Evolutionary conservation across 2,113 vertebrate species (phyloP).

Genomic region (Trematomus loennbergii): DNA sequence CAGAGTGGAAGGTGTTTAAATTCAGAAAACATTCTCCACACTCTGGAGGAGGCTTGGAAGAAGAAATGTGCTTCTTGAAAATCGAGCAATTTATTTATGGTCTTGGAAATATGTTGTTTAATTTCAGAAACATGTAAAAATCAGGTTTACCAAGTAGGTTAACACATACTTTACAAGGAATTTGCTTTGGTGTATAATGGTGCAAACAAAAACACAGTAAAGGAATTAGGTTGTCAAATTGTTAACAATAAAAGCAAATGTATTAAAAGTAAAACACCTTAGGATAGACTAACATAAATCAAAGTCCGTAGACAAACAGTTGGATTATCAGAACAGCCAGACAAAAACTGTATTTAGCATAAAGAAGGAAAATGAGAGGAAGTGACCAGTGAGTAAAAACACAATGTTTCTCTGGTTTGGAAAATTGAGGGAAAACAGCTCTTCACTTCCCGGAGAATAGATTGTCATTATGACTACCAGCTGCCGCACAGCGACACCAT

Average conservation of each 20-base stretch:
- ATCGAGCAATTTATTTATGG: no score
- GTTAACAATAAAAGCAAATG: no score
- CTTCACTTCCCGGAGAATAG: slow-evolving; percentile 50
- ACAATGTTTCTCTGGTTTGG: slow-evolving; percentile 18
- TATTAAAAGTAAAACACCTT: no score
- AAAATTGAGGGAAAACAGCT: slow-evolving; percentile 42
- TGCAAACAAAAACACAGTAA: no score
- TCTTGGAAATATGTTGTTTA: neutral
- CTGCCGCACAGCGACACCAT: slow-evolving; percentile 57
- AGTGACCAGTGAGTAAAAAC: slow-evolving; percentile 18
- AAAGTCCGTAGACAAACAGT: neutral
- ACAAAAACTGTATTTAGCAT: neutral
- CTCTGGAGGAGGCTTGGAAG: slow-evolving; percentile 34
- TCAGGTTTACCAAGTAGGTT: neutral
- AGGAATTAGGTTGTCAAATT: no score
- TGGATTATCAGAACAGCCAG: neutral
- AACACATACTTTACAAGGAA: no score
- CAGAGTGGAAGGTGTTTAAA: slow-evolving; percentile 25
- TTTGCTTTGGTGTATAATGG: no score
- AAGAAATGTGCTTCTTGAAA: no score
- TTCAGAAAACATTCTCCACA: slow-evolving; percentile 28
- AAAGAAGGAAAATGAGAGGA: neutral
- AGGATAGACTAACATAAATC: slow-evolving; percentile 21
- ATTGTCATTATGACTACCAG: slow-evolving; percentile 68
- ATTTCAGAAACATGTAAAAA: slow-evolving; percentile 5